A percentile compares a stretch with the other conserved stretches of the same genome.
Conservation (phyloP, 2,888 invertebrate species). For the Keiferia lycopersicella region DNA sequence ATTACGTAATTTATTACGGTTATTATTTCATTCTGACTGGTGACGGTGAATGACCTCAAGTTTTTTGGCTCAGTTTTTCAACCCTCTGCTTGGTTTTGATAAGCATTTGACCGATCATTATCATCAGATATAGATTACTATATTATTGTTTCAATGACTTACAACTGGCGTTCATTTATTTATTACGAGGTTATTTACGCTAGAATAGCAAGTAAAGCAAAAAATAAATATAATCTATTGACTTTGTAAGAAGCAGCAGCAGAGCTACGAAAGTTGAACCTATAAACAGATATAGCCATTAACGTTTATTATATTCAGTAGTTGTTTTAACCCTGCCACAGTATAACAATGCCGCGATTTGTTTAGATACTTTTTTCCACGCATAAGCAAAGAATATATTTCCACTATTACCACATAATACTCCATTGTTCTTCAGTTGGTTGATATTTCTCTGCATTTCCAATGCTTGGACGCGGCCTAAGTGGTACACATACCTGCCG, state of each 20-base stretch:
- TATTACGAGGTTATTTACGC: background rate
- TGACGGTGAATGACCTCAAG: constrained; percentile 27
- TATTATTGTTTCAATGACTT: background rate
- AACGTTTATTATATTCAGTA: constrained; percentile 40
- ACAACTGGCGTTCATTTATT: constrained; percentile 3
- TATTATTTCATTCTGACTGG: constrained; percentile 21
- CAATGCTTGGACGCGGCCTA: constrained; percentile 69
- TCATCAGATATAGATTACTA: too few species aligned
- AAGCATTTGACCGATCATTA: background rate
- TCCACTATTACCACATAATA: constrained; percentile 81
- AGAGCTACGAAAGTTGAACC: constrained; percentile 5
- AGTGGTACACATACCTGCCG: constrained; percentile 71
- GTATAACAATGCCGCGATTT: constrained; percentile 77
- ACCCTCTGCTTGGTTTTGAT: constrained; percentile 12
- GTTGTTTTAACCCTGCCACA: constrained; percentile 60
- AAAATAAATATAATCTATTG: background rate
- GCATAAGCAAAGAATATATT: constrained; percentile 77
- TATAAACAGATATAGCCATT: constrained; percentile 20
- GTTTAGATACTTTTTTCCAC: constrained; percentile 78
- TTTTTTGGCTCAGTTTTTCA: constrained; percentile 20
- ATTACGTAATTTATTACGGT: constrained; percentile 31
- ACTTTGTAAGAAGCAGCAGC: background rate
- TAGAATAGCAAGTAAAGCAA: background rate
- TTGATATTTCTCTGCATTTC: constrained; percentile 75
- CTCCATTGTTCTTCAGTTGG: constrained; percentile 77